phyloP scores from a whole-genome alignment of 2,797 vertebrate species.

The Percopsis omiscomaycus region DNA sequence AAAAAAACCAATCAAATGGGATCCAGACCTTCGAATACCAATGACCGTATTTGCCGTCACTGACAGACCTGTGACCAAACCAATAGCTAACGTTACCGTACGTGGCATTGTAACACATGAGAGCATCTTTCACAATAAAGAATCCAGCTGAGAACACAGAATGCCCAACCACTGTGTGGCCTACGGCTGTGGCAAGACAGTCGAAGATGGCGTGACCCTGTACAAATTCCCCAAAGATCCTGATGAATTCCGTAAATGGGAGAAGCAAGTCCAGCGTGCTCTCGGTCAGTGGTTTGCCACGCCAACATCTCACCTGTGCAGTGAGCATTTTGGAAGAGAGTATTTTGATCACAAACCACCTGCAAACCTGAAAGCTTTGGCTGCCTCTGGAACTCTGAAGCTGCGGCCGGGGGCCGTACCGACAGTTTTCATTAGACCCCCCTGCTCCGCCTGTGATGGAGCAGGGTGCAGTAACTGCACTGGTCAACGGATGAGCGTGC shows the following conservation, averaged over 20 bases:
- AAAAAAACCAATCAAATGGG: too few relatives aligned
- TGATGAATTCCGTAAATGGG: constrained; percentile 74
- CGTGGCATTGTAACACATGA: too few relatives aligned
- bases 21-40: too few relatives aligned
- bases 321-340: constrained; percentile 78
- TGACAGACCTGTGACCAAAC: too few relatives aligned
- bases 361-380: constrained; percentile 17
- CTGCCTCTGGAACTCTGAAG: constrained; percentile 42
- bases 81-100: too few relatives aligned
- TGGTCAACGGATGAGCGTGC: constrained; percentile 37
- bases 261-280: constrained; percentile 79
- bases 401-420: constrained; percentile 73
- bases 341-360: constrained; percentile 69
- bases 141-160: constrained; percentile 4
- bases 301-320: constrained; percentile 73
- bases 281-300: constrained; percentile 69
- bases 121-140: too few relatives aligned
- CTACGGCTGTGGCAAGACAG: constrained; percentile 76
- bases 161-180: constrained; percentile 79
- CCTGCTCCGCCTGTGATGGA: constrained; percentile 63
- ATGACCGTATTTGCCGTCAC: too few relatives aligned
- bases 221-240: constrained; percentile 77
- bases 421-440: constrained; percentile 73
- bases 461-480: constrained; percentile 56
- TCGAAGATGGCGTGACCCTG: constrained; percentile 67